phyloP scores from a whole-genome alignment of 2,797 vertebrate species.

The Danionella dracula region DNA sequence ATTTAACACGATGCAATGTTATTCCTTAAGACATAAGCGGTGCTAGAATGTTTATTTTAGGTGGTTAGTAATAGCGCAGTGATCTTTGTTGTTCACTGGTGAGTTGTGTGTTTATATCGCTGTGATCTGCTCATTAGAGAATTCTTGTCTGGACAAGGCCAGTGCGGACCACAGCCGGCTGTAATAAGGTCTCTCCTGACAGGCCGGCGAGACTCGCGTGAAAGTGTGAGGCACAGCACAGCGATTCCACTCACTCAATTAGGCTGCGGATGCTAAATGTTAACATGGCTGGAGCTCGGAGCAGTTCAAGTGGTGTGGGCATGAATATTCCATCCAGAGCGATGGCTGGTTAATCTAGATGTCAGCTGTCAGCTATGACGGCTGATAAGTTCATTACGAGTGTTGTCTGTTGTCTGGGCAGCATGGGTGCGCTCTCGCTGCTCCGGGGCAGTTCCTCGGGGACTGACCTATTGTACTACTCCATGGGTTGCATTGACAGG shows the following conservation, averaged over 20 bases:
- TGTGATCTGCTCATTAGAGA: conserved; percentile 53
- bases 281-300: conserved; percentile 13
- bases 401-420: conserved; percentile 42
- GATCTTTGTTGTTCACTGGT: conserved; percentile 29
- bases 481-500: conserved; percentile 42
- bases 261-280: background rate
- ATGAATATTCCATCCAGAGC: background rate
- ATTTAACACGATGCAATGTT: too few relatives aligned
- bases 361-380: conserved; percentile 22
- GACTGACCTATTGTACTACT: conserved; percentile 42
- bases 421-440: conserved; percentile 9
- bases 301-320: conserved; percentile 1
- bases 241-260: conserved; percentile 6
- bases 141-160: conserved; percentile 52
- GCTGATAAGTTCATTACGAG: conserved; percentile 37
- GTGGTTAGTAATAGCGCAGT: conserved; percentile 15
- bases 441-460: conserved; percentile 37
- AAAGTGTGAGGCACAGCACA: conserved; percentile 15
- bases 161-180: conserved; percentile 40
- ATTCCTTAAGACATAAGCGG: too few relatives aligned
- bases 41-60: conserved; percentile 32
- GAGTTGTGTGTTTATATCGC: conserved; percentile 35
- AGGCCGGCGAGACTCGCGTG: conserved; percentile 11
- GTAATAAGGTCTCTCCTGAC: conserved; percentile 60
- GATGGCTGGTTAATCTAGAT: conserved; percentile 24